Evolutionary conservation across 2,113 vertebrate genomes (phyloP).

Genomic region (Apaloderma vittatum): DNA sequence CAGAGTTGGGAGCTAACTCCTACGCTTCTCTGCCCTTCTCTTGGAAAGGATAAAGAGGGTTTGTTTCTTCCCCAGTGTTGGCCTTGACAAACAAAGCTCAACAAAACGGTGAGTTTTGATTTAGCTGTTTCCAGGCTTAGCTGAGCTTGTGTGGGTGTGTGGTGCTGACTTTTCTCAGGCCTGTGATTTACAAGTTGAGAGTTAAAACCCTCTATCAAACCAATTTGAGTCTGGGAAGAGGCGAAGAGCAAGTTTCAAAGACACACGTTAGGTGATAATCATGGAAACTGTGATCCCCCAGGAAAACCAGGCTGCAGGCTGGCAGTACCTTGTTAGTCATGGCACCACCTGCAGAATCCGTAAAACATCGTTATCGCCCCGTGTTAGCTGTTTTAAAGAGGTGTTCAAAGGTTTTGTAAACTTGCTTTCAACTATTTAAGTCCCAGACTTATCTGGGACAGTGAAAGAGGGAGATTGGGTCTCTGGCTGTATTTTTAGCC

Average conservation of each 20-base stretch:
- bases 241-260: not conserved
- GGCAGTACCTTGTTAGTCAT: not conserved
- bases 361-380: not conserved
- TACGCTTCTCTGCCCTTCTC: not conserved
- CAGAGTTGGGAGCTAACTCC: not conserved
- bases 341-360: not conserved
- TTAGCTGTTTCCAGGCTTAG: not conserved
- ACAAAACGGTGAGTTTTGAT: not conserved
- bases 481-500: not conserved
- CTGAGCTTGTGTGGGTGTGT: not conserved
- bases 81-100: not conserved
- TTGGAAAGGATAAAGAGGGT: not conserved
- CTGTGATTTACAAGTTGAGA: not conserved
- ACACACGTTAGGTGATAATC: not conserved
- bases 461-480: not conserved
- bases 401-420: not conserved
- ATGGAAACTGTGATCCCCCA: not conserved
- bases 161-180: not conserved
- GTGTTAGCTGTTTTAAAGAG: not conserved
- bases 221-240: not conserved
- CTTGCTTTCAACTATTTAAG: not conserved
- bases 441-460: not conserved
- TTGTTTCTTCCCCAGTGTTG: not conserved
- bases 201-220: not conserved
- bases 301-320: not conserved